Evolutionary conservation across 2,888 invertebrate genomes (phyloP).

Genomic region (Spilosoma lubricipeda): DNA sequence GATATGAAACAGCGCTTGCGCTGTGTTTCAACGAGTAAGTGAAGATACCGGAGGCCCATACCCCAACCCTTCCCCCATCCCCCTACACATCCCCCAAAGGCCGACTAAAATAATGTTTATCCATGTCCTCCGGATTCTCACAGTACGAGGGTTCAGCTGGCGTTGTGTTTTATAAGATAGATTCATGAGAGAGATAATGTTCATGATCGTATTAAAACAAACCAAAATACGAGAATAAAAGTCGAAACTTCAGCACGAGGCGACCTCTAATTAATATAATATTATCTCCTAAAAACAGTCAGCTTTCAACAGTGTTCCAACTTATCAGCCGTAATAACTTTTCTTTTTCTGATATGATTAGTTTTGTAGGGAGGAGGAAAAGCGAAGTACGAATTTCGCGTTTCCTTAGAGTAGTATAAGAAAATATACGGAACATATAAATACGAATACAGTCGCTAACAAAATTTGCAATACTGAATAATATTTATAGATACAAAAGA

Average conservation of each 20-base stretch:
- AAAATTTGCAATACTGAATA: background rate
- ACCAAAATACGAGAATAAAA: background rate
- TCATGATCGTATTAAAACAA: background rate
- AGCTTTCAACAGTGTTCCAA: background rate
- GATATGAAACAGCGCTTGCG: too few relatives aligned
- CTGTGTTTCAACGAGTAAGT: too few relatives aligned
- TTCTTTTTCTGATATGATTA: constrained; percentile 2
- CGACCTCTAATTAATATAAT: background rate
- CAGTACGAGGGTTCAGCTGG: background rate
- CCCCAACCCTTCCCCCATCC: too few relatives aligned
- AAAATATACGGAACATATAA: background rate
- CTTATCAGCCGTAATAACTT: background rate
- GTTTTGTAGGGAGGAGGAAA: background rate
- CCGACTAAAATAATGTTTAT: too few relatives aligned
- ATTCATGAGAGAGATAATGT: background rate
- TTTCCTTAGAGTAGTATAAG: background rate
- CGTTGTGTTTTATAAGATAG: background rate
- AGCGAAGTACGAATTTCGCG: background rate
- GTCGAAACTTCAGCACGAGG: background rate
- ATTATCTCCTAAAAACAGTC: background rate
- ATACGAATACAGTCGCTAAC: background rate
- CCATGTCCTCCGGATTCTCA: too few relatives aligned
- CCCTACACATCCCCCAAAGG: too few relatives aligned
- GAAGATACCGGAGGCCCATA: too few relatives aligned
- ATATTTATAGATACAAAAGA: background rate